A percentile compares a stretch with the other conserved stretches of the same genome.
Conservation (phyloP, 92 coral and sea anemone genomes). For the Phenganax stokvisi region DNA sequence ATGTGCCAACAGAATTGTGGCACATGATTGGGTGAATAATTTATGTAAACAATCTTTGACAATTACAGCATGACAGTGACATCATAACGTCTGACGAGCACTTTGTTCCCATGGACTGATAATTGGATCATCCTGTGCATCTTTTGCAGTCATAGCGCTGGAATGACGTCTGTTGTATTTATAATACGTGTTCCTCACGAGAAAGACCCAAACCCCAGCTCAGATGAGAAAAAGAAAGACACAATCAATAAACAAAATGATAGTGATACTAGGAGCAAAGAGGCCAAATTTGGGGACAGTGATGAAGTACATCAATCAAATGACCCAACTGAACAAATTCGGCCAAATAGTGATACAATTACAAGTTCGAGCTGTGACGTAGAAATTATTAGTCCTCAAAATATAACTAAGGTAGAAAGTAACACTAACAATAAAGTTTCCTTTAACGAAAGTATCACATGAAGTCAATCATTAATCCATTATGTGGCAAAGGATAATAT, state of each 20-base stretch:
- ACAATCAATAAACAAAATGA: background rate
- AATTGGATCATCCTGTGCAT: background rate
- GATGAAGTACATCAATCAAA: background rate
- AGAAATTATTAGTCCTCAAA: background rate
- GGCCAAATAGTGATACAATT: no score
- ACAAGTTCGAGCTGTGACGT: background rate
- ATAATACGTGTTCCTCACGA: conserved; percentile 35
- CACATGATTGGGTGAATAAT: conserved; percentile 4
- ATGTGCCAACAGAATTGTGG: background rate
- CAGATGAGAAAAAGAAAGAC: background rate
- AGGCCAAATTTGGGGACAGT: background rate
- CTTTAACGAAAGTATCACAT: no score
- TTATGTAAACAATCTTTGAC: background rate
- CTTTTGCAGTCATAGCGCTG: background rate
- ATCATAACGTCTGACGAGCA: background rate
- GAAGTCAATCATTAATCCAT: no score
- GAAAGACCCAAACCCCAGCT: background rate
- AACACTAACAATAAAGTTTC: background rate
- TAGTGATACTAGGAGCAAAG: background rate
- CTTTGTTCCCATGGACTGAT: background rate
- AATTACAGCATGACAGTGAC: background rate
- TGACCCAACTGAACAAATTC: no score
- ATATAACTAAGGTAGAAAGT: background rate
- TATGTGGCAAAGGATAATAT: no score
- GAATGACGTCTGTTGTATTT: conserved; percentile 31